Percentiles rank a stretch among this genome's conserved stretches.
These are phyloP conservation scores for Keiferia lycopersicella DNA, from an alignment of 2,888 invertebrate species.

Conservation along the genomic window DNA sequence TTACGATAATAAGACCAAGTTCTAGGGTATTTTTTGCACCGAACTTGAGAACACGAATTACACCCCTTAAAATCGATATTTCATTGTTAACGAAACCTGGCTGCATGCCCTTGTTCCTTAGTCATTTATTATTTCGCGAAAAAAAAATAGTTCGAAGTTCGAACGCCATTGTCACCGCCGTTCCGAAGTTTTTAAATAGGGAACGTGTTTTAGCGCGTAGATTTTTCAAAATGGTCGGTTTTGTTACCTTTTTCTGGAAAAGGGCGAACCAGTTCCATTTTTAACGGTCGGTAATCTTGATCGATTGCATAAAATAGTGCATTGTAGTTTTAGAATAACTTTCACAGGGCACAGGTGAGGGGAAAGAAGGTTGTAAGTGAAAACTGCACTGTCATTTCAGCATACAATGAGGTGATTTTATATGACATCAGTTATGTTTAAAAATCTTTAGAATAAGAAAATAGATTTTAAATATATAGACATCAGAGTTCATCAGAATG, in stretches of 20 bases:
- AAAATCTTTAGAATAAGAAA: no score
- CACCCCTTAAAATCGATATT: slow-evolving; percentile 42
- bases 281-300: slow-evolving; percentile 41
- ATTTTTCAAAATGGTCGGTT: slow-evolving; percentile 49
- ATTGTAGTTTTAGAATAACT: slow-evolving; percentile 25
- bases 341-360: slow-evolving; percentile 23
- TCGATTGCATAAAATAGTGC: slow-evolving; percentile 23
- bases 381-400: background rate
- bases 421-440: no score
- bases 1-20: slow-evolving; percentile 35
- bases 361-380: slow-evolving; percentile 12
- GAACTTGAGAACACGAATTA: slow-evolving; percentile 27
- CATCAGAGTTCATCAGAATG: no score
- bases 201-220: slow-evolving; percentile 52
- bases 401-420: background rate
- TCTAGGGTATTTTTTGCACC: slow-evolving; percentile 28
- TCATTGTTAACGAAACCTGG: slow-evolving; percentile 48
- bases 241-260: slow-evolving; percentile 43
- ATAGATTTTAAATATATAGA: no score
- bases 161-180: slow-evolving; percentile 48
- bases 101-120: slow-evolving; percentile 53
- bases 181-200: slow-evolving; percentile 47
- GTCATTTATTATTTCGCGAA: slow-evolving; percentile 60
- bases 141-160: slow-evolving; percentile 44
- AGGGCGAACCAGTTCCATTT: slow-evolving; percentile 47